Base-by-base conservation (phyloP, 2,888 invertebrate genomes). In the Drosophila leonis region DNA sequence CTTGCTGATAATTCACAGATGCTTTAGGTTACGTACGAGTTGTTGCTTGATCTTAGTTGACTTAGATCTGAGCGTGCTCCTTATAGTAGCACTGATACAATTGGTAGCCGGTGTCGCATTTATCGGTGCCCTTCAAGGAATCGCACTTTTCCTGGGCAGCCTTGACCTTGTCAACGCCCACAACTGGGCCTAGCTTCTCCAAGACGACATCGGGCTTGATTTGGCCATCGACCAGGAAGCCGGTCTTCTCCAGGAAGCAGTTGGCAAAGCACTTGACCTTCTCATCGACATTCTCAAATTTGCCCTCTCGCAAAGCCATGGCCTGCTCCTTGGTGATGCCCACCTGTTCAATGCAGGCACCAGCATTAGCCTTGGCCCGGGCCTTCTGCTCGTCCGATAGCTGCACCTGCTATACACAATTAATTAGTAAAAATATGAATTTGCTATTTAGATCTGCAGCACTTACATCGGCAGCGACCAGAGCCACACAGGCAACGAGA, bases 191-290 rank as follows among this genome's bases (percentile, higher is more conserved):
- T 44, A 92, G 60, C 56, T 90, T 90, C 37, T 65, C 57, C 3
- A 75, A 5, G 1, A 88, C 65, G 10, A 72, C 65, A 18, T 72
- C 83, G 9, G 81, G 62, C 31, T 91, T 82, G 12, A 92, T 27
- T 55, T 81, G 76, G 1, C 91, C 92, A 59, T 91, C 80, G 49
- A 60, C 79, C 0, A 91, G 0, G 15, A 90, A 72, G n/a, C 90
- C 92, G 4, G 49, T 4, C 65, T 90, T 90, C 69, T 92, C 92
- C 55, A 93, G 74, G 80, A 92, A 91, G 24, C 93, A 93, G 41
- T 90, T 90, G 37, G 88, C 67, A 42, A 92, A 92, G 66, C 92
- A 92, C 67, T 92, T 91, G 5, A 80, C 27, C 55, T 82, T 86
- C 0, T 65, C 68, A 61, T 87, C 82, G 6, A 39, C 59, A 39